Evolutionary conservation across 2,113 vertebrate species (phyloP).

Genomic region (Spilogale gracilis): DNA sequence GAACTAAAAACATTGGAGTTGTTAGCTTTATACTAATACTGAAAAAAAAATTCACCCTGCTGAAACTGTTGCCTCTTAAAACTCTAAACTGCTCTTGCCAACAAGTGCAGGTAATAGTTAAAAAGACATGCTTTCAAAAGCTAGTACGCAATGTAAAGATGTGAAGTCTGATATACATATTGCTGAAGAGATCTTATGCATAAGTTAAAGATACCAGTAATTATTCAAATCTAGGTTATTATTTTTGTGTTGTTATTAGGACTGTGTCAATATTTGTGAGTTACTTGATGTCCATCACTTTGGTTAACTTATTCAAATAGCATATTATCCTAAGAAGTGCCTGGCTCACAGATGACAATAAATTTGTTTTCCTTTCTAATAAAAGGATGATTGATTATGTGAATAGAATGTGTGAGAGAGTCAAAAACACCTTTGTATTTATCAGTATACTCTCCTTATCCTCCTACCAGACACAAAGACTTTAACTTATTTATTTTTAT

Average conservation of each 20-base stretch:
- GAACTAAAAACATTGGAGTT: neutral
- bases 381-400: slow-evolving; percentile 39
- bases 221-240: neutral
- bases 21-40: neutral
- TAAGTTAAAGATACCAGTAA: neutral
- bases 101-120: neutral
- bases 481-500: slow-evolving; percentile 59
- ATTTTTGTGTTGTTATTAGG: neutral
- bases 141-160: neutral
- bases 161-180: neutral
- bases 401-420: neutral
- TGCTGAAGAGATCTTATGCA: neutral
- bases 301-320: neutral
- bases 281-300: neutral
- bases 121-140: neutral
- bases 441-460: neutral
- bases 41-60: neutral
- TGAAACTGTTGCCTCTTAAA: neutral
- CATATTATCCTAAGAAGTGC: neutral
- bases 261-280: neutral
- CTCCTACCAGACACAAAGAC: neutral
- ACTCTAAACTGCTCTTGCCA: neutral
- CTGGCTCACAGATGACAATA: neutral
- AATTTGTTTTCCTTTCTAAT: slow-evolving; percentile 34
- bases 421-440: neutral